Evolutionary conservation across 2,797 vertebrate genomes (phyloP).

Genomic region (Danio jaintianensis): DNA sequence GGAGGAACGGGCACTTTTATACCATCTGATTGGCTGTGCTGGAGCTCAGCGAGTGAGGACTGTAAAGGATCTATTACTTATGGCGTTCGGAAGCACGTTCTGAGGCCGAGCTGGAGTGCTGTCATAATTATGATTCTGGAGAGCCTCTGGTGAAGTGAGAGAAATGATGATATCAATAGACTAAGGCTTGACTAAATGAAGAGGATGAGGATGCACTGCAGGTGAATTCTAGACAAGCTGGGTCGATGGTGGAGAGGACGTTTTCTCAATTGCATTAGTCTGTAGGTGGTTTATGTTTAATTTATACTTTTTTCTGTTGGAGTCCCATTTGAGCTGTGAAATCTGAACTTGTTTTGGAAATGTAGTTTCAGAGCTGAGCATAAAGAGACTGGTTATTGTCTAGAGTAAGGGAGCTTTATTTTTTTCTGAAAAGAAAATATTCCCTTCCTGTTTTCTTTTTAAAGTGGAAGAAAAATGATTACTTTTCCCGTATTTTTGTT

Average conservation of each 20-base stretch:
- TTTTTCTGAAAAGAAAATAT: too few species aligned
- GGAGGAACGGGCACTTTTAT: neutral
- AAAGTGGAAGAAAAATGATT: too few species aligned
- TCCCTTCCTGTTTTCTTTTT: too few species aligned
- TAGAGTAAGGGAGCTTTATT: too few species aligned
- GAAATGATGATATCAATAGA: slow-evolving; percentile 54
- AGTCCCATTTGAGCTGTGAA: neutral
- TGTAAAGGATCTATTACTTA: slow-evolving; percentile 46
- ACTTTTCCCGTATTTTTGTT: too few species aligned
- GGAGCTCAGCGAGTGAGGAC: neutral
- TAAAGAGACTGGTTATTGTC: too few species aligned
- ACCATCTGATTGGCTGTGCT: slow-evolving; percentile 38
- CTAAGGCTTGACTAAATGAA: slow-evolving; percentile 48
- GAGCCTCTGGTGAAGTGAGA: slow-evolving; percentile 49
- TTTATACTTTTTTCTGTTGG: neutral
- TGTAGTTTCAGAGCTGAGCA: neutral
- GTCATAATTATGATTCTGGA: slow-evolving; percentile 54
- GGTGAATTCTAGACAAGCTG: slow-evolving; percentile 43
- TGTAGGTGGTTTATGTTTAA: slow-evolving; percentile 10
- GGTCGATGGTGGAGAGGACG: slow-evolving; percentile 13
- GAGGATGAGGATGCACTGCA: slow-evolving; percentile 47
- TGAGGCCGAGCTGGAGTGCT: slow-evolving; percentile 36
- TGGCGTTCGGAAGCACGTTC: slow-evolving; percentile 20
- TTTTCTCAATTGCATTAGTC: slow-evolving; percentile 18
- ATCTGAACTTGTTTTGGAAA: neutral